These are phyloP conservation scores for Prietella phreatophila DNA, from an alignment of 2,113 vertebrate species.

Conservation along the genomic window DNA sequence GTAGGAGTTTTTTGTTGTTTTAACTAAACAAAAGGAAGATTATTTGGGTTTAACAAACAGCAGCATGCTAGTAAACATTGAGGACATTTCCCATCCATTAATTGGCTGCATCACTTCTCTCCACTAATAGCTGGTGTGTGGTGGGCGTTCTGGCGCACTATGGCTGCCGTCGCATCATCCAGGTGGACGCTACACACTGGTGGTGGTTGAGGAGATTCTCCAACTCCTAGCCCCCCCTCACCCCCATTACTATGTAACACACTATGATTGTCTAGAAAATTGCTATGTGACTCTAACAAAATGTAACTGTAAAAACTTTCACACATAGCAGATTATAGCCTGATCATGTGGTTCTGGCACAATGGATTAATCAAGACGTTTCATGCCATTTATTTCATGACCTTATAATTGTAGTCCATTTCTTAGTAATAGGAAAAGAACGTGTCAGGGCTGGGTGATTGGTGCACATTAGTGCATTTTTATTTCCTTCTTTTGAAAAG, in stretches of 20 bases:
- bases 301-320: not conserved
- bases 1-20: not conserved
- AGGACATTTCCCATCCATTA: not conserved
- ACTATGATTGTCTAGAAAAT: no score
- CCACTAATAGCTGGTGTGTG: no score
- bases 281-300: no score
- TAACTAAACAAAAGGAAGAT: not conserved
- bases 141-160: no score
- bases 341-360: not conserved
- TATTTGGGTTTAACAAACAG: not conserved
- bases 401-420: not conserved
- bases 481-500: not conserved
- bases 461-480: not conserved
- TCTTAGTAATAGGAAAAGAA: not conserved
- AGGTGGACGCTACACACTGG: no score
- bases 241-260: no score
- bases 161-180: no score
- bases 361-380: not conserved
- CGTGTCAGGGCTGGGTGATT: not conserved
- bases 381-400: not conserved
- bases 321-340: not conserved
- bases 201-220: no score
- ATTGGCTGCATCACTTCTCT: no score
- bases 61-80: not conserved
- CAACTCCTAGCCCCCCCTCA: no score